These are phyloP conservation scores for Pachycephus smyrnensis DNA, from an alignment of 2,888 invertebrate genomes.

Conservation along the genomic window DNA sequence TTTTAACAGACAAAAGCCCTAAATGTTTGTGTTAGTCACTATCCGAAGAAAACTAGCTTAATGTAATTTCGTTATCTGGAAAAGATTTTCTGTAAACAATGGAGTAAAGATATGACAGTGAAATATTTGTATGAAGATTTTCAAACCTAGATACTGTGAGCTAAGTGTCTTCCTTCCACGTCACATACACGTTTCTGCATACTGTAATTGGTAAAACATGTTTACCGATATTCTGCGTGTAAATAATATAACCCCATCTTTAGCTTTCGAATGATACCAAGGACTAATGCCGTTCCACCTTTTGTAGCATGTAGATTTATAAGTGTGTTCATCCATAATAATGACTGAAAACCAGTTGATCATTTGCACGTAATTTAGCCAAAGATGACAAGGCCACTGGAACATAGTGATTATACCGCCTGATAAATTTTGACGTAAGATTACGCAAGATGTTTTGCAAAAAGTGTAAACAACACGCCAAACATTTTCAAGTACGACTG, in stretches of 20 bases:
- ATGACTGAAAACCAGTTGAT: background rate
- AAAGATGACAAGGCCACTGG: background rate
- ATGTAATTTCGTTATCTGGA: background rate
- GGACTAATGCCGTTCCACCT: background rate
- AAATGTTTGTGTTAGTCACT: background rate
- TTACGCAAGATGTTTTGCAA: background rate
- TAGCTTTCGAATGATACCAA: background rate
- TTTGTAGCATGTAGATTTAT: background rate
- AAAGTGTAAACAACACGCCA: background rate
- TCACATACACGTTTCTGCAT: background rate
- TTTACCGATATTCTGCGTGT: background rate
- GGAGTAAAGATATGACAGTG: background rate
- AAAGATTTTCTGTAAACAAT: background rate
- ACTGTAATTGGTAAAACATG: background rate
- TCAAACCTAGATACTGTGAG: no score
- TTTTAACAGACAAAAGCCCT: background rate
- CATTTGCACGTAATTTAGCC: background rate
- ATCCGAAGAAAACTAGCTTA: background rate
- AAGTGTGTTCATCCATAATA: background rate
- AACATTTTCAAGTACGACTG: background rate
- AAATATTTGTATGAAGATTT: background rate
- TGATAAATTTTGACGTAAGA: background rate
- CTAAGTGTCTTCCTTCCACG: background rate
- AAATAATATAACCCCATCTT: background rate
- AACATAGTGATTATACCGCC: background rate